Conservation (phyloP, 2,888 invertebrate genomes). For the Himalopsyche japonica region DNA sequence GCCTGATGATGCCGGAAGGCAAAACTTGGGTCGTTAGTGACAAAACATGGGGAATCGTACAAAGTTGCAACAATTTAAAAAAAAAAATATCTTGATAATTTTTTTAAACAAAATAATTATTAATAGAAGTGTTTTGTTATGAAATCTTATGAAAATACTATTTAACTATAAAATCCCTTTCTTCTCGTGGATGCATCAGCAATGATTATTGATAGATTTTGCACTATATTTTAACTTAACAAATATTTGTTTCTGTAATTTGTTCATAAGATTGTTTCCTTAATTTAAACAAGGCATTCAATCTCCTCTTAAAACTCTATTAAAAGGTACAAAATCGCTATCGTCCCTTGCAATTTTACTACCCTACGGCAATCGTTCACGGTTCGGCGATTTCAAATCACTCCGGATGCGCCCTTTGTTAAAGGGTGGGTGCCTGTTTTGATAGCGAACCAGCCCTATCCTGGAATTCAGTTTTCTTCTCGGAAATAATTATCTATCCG, state of each 20-base stretch:
- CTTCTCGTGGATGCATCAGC: too few species aligned
- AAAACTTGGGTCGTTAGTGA: too few species aligned
- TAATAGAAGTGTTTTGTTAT: too few species aligned
- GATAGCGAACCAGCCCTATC: constrained; percentile 29
- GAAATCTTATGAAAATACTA: too few species aligned
- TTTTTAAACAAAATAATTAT: too few species aligned
- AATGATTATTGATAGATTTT: too few species aligned
- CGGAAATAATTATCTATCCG: constrained; percentile 40
- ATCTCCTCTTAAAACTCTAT: not conserved
- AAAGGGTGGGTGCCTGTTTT: constrained; percentile 36
- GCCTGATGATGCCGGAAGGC: too few species aligned
- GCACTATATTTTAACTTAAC: too few species aligned
- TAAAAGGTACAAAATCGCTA: not conserved
- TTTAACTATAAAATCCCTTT: too few species aligned
- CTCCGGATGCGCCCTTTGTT: constrained; percentile 41
- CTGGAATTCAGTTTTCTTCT: constrained; percentile 39
- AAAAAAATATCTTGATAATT: too few species aligned
- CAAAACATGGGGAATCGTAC: too few species aligned
- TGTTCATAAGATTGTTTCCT: not conserved
- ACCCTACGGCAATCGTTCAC: constrained; percentile 24
- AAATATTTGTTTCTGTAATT: not conserved
- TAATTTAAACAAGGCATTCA: not conserved
- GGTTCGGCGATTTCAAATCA: constrained; percentile 37
- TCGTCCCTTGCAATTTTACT: not conserved
- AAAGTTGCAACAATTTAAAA: too few species aligned